These are phyloP conservation scores for Ditylenchus dipsaci DNA, from an alignment of 1,140 invertebrate species.

Conservation along the genomic window DNA sequence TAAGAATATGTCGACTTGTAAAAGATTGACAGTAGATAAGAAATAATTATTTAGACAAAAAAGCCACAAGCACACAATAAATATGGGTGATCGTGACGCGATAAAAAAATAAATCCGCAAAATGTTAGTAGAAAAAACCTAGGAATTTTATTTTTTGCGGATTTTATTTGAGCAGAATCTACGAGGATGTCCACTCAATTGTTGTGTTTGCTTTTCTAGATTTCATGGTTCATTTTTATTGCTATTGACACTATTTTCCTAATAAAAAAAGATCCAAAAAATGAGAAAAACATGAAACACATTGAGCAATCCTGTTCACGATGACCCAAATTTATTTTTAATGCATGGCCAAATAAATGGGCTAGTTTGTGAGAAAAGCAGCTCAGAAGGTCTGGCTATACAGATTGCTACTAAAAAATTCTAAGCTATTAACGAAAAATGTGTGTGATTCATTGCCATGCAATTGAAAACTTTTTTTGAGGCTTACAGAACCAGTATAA, in stretches of 20 bases:
- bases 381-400: neutral
- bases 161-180: neutral
- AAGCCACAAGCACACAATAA: neutral
- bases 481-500: no score
- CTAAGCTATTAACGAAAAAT: no score
- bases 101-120: neutral
- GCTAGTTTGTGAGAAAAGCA: neutral
- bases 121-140: neutral
- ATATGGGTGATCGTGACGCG: conserved; percentile 1
- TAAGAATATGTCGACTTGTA: no score
- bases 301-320: no score
- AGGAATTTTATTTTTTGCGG: neutral
- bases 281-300: no score
- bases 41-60: no score
- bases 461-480: no score
- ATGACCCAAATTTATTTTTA: neutral
- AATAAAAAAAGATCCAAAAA: no score
- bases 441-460: no score
- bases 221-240: neutral
- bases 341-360: neutral
- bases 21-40: no score
- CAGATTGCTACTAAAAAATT: no score
- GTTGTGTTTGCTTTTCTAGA: neutral
- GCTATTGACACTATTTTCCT: no score
- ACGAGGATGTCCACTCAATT: neutral